A percentile compares a stretch with the other conserved stretches of the same genome.
Evolutionary conservation across 2,113 vertebrate species (phyloP).

Genomic region (Pelusios castaneus): DNA sequence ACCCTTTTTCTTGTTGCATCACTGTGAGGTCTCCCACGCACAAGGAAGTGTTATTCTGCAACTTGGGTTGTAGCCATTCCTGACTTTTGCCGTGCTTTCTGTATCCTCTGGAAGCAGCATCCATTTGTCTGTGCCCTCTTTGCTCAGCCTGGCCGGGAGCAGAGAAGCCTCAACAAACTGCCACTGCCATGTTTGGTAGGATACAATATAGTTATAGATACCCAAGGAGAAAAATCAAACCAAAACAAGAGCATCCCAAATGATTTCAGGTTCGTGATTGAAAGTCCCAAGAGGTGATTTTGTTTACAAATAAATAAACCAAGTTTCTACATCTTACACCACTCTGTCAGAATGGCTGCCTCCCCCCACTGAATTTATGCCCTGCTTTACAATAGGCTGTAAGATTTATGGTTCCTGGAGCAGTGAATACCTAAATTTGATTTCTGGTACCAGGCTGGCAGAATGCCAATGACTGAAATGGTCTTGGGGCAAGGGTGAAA

Average conservation of each 20-base stretch:
- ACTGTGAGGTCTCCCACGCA: background rate
- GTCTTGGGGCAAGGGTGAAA: background rate
- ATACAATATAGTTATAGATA: background rate
- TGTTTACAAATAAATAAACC: conserved; percentile 2
- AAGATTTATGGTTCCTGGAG: background rate
- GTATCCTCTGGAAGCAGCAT: background rate
- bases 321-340: fast-evolving
- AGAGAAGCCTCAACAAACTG: background rate
- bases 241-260: background rate
- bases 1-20: background rate
- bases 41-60: background rate
- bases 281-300: background rate
- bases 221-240: background rate
- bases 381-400: background rate
- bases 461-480: background rate
- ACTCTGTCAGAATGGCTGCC: background rate
- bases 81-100: background rate
- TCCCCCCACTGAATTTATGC: background rate
- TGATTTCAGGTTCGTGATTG: background rate
- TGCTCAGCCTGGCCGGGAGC: background rate
- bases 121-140: background rate
- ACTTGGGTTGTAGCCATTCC: background rate
- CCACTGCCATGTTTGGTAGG: background rate
- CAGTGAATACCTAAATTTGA: background rate
- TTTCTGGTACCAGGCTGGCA: background rate